Evolutionary conservation across 2,888 invertebrate genomes (phyloP).

Genomic region (Tholera decimalis): DNA sequence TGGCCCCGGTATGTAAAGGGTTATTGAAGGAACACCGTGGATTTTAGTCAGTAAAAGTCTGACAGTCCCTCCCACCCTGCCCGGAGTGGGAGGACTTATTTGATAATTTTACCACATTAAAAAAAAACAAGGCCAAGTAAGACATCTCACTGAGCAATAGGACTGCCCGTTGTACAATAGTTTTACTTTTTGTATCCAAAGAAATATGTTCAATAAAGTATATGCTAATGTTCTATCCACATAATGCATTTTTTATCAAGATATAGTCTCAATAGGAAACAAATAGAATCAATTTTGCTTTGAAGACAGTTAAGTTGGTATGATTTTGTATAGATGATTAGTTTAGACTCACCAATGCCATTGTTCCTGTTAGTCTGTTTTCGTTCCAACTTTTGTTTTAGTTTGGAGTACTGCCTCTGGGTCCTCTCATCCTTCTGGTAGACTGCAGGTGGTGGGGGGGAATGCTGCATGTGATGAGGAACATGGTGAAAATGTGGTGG

Average conservation of each 20-base stretch:
- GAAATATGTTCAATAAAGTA: too few species aligned
- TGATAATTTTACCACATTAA: too few species aligned
- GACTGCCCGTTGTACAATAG: too few species aligned
- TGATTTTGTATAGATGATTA: background rate
- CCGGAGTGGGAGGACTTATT: too few species aligned
- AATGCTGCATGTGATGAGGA: slow-evolving; percentile 93
- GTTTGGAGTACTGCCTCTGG: slow-evolving; percentile 94
- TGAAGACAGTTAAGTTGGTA: background rate
- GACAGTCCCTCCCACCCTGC: too few species aligned
- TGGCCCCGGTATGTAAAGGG: too few species aligned
- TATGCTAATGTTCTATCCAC: too few species aligned
- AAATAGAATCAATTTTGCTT: background rate
- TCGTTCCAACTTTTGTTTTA: slow-evolving; percentile 94
- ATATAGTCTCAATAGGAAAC: background rate
- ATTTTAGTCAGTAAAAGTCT: too few species aligned
- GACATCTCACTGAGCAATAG: too few species aligned
- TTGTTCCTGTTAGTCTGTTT: slow-evolving; percentile 91
- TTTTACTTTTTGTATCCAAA: too few species aligned
- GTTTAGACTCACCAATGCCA: slow-evolving; percentile 89
- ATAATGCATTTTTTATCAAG: background rate
- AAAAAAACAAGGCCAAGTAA: too few species aligned
- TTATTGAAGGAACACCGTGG: too few species aligned
- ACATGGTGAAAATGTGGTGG: slow-evolving; percentile 91
- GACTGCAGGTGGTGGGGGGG: slow-evolving; percentile 91
- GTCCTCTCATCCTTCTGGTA: slow-evolving; percentile 95